Evolutionary conservation across 2,888 invertebrate genomes (phyloP), one percentile per base, ranked within the genome.

Genomic region (Eupithecia abbreviata): DNA sequence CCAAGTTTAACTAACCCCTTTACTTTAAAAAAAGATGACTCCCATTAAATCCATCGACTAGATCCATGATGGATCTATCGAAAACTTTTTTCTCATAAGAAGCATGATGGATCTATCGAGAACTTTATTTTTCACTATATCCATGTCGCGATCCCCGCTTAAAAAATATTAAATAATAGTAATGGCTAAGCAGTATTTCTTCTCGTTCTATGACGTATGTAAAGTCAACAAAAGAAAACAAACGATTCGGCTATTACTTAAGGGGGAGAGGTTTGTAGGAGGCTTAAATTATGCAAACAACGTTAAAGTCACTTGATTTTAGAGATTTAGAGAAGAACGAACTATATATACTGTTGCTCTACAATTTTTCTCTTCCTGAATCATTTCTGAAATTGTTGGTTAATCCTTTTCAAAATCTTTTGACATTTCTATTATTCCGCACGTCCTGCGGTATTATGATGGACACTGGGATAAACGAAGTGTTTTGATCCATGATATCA

Each of bases 401-500:
- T 76, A 49, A 62, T 41, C 58, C 18, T 45, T 66, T 73, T 70
- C 70, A 45, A 30, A 65, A 66, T 45, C 43, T 62, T 76, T 70
- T 73, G 71, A 76, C 66, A 47, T 73, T 66, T 70, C 70, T 45
- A 73, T 73, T 76, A 71, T 67, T 42, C 13, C 65, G 18, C 58
- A 55, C 41, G 66, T 30, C 42, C 66, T 76, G 66, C n/a, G 51
- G 18, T 30, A 67, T 73, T 62, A 13, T 55, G 73, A 62, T 18
- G 58, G 15, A 62, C 69, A 71, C 51, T 73, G 51, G 51, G 7
- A 71, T 41, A 55, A 47, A 67, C 9, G 18, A 10, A 43, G 30
- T 55, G n/a, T 76, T 42, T 65, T 43, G 3, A 68, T 62, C 45
- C 43, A 51, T 47, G 47, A 13, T 51, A 30, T 70, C 42, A 62